These are phyloP conservation scores for Centruroides vittatus DNA, from an alignment of 1,140 invertebrate genomes.

Conservation along the genomic window DNA sequence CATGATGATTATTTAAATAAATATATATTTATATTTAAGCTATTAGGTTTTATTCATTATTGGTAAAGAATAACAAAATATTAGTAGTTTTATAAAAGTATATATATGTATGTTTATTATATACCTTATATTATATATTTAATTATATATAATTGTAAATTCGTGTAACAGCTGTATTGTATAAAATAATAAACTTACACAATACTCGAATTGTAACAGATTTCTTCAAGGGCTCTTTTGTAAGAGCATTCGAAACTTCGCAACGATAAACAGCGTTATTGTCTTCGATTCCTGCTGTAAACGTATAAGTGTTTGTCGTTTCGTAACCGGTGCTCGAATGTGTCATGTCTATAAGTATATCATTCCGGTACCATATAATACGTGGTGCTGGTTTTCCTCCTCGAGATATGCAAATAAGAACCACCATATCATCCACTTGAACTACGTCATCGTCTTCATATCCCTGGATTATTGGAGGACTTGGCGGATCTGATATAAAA, in stretches of 20 bases:
- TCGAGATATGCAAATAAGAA: slow-evolving; percentile 73
- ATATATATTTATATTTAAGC: too few species aligned
- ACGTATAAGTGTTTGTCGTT: slow-evolving; percentile 68
- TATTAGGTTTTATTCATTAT: too few species aligned
- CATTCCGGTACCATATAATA: slow-evolving; percentile 24
- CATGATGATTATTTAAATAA: too few species aligned
- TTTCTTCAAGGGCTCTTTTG: slow-evolving; percentile 56
- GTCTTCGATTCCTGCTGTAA: slow-evolving; percentile 69
- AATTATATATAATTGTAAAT: too few species aligned
- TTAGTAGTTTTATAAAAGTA: too few species aligned
- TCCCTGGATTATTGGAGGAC: slow-evolving; percentile 71
- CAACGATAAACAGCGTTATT: slow-evolving; percentile 85
- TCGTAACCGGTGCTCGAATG: slow-evolving; percentile 58
- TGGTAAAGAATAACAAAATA: too few species aligned
- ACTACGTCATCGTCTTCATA: slow-evolving; percentile 63
- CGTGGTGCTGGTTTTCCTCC: slow-evolving; percentile 71
- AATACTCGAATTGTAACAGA: slow-evolving; percentile 38
- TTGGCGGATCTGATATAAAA: slow-evolving; percentile 62
- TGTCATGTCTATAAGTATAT: slow-evolving; percentile 42
- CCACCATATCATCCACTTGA: slow-evolving; percentile 65
- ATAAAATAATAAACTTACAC: too few species aligned
- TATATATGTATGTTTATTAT: too few species aligned
- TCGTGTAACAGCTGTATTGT: too few species aligned
- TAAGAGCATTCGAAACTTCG: slow-evolving; percentile 81
- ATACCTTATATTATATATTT: too few species aligned